Conservation (phyloP, 2,113 vertebrate genomes). For the Petaurus breviceps region DNA sequence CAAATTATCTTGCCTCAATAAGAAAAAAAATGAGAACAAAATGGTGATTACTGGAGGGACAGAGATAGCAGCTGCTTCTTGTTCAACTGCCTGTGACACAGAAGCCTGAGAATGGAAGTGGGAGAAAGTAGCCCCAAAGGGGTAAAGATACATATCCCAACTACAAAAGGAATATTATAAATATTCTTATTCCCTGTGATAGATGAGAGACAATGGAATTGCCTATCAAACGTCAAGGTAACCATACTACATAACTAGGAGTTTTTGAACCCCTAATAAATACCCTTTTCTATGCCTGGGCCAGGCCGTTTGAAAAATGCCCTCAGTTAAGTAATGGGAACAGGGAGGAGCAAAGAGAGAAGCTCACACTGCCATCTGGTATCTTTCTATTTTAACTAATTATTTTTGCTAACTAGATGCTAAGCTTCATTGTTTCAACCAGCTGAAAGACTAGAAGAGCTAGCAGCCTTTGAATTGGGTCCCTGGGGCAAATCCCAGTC, state of each 20-base stretch:
- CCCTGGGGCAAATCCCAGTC: background rate
- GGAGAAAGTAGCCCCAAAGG: background rate
- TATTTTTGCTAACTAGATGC: background rate
- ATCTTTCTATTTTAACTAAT: background rate
- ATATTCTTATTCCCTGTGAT: background rate
- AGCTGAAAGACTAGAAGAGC: background rate
- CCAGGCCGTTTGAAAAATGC: background rate
- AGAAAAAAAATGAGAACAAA: background rate
- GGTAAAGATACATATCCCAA: background rate
- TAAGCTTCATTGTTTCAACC: background rate
- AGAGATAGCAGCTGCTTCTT: background rate
- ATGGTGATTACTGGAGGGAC: background rate
- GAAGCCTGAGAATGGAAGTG: background rate
- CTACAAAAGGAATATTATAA: background rate
- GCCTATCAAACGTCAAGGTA: background rate
- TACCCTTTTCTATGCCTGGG: background rate
- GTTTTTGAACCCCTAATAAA: background rate
- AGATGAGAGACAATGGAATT: background rate
- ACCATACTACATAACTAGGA: background rate
- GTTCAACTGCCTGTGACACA: background rate
- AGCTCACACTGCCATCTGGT: background rate
- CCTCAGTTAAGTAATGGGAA: background rate
- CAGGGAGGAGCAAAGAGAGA: background rate
- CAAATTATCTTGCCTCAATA: background rate
- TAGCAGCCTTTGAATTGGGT: background rate